phyloP scores from a whole-genome alignment of 1,140 invertebrate genomes.

The Drosophila sulfurigaster region DNA sequence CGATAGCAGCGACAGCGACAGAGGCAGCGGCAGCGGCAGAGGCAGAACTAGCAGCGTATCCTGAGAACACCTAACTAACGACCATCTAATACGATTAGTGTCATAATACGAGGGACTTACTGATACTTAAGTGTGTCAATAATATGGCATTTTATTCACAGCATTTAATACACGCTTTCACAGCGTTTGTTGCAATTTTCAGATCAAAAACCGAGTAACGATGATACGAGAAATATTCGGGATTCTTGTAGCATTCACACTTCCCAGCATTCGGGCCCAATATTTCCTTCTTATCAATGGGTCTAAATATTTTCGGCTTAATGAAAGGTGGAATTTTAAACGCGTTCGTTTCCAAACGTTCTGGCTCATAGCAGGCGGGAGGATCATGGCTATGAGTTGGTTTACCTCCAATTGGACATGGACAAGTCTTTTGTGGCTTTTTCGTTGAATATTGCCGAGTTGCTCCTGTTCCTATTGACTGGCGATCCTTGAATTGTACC shows the following conservation, averaged over 20 bases:
- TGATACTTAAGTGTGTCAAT: constrained; percentile 48
- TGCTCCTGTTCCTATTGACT: no score
- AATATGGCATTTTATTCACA: constrained; percentile 27
- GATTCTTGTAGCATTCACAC: constrained; percentile 58
- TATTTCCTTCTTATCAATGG: constrained; percentile 13
- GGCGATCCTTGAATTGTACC: neutral
- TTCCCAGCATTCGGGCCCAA: constrained; percentile 60
- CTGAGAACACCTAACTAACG: constrained; percentile 61
- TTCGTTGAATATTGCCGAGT: neutral
- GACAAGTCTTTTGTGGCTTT: neutral
- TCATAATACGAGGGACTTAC: constrained; percentile 60
- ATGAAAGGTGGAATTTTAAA: constrained; percentile 43
- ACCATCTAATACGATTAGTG: constrained; percentile 77
- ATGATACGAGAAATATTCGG: constrained; percentile 60
- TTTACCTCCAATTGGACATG: constrained; percentile 10
- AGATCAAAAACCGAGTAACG: constrained; percentile 55
- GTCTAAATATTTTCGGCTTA: neutral
- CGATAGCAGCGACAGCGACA: constrained; percentile 39
- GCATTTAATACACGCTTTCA: constrained; percentile 16
- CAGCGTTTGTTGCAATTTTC: constrained; percentile 1
- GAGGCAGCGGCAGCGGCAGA: no score
- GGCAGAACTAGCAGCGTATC: constrained; percentile 8
- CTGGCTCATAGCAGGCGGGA: constrained; percentile 10
- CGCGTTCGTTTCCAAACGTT: neutral
- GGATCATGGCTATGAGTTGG: constrained; percentile 11